Base-by-base conservation (phyloP, 1,140 invertebrate species). In the Myzus persicae region DNA sequence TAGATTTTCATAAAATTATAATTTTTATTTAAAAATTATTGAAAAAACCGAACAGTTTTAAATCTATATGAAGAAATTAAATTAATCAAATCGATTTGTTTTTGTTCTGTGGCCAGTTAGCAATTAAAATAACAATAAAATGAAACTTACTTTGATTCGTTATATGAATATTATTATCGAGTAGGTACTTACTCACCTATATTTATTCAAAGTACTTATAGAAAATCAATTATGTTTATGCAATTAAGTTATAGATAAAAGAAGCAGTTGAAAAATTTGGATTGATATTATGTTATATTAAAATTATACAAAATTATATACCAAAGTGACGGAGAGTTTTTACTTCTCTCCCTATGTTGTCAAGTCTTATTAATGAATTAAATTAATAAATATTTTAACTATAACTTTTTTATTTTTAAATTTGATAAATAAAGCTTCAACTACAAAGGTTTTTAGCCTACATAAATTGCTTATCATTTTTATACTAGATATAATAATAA, bases 71-170 rank as follows among this genome's bases (percentile, higher is more conserved):
- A 76, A 76, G 14, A 4, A 67, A 67, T 26, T 31, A 31, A 67
- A 31, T 67, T 0, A n/a, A 67, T 67, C 11, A 67, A 31, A 67
- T 67, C 9, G 59, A 31, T 31, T n/a, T 59, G 8, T 67, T 18
- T 76, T 76, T 18, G 11, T 67, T 67, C 31, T 67, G 31, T 67
- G 59, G 14, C 31, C n/a, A n/a, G 59, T 76, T n/a, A n/a, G 36
- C 59, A 76, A 76, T 76, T n/a, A 76, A n/a, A 76, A 67, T 67
- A 67, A n/a, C 14, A 67, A 67, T 51, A n/a, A 67, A 67, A 76
- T 20, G n/a, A 14, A 67, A 0, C 14, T 76, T 18, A n/a, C 14
- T 76, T 67, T 31, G 11, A 67, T n/a, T 31, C 0, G 54, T 59
- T 76, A 36, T n/a, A 14, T 76, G 22, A n/a, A 76, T n/a, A 76